Conservation (phyloP, 2,888 invertebrate species). For the Campaea margaritaria region DNA sequence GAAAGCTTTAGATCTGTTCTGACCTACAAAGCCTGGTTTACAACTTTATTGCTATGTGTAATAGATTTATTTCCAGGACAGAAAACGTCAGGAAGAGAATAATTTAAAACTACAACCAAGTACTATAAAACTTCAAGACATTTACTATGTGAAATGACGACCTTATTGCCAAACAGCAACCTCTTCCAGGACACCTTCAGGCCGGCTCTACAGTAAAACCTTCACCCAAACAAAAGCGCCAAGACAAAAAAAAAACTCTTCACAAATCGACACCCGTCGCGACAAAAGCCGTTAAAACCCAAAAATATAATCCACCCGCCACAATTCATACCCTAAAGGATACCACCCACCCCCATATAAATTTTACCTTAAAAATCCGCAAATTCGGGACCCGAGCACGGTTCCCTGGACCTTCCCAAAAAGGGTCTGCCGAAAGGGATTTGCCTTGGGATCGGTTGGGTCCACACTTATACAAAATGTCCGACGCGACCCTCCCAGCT, state of each 20-base stretch:
- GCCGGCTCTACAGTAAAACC: background rate
- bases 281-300: slow-evolving; percentile 41
- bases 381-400: slow-evolving; percentile 81
- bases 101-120: too few relatives aligned
- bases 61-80: too few relatives aligned
- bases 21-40: too few relatives aligned
- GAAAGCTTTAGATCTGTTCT: too few relatives aligned
- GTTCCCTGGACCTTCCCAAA: slow-evolving; percentile 75
- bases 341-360: slow-evolving; percentile 72
- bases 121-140: too few relatives aligned
- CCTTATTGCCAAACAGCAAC: too few relatives aligned
- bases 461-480: slow-evolving; percentile 85
- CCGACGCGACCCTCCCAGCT: slow-evolving; percentile 73
- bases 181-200: too few relatives aligned
- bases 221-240: slow-evolving; percentile 15
- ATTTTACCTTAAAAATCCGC: slow-evolving; percentile 85
- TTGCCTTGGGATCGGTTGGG: slow-evolving; percentile 79
- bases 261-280: slow-evolving; percentile 34
- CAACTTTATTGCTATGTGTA: too few relatives aligned
- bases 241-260: slow-evolving; percentile 27
- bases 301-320: slow-evolving; percentile 45
- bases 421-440: slow-evolving; percentile 83
- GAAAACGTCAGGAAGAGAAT: too few relatives aligned
- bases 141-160: too few relatives aligned
- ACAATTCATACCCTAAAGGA: slow-evolving; percentile 47